phyloP scores from a whole-genome alignment of 2,797 vertebrate species.

The Pseudopleuronectes americanus region DNA sequence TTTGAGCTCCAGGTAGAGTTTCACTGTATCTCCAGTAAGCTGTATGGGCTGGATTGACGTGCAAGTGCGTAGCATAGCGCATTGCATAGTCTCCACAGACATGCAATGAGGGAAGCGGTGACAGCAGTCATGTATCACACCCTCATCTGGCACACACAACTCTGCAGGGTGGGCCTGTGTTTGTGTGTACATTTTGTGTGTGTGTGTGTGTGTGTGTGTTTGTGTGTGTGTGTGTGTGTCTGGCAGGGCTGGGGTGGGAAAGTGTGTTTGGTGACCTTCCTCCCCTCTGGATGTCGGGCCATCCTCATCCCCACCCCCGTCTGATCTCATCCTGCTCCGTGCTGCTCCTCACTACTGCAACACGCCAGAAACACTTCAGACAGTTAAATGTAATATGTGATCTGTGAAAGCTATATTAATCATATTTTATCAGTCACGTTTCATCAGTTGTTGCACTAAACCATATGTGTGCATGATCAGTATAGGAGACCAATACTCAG shows the following conservation, averaged over 20 bases:
- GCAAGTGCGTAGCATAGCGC: conserved; percentile 31
- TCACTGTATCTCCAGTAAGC: conserved; percentile 35
- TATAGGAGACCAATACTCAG: not conserved
- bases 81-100: conserved; percentile 10
- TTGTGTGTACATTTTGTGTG: conserved; percentile 31
- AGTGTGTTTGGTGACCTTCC: conserved; percentile 76
- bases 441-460: conserved; percentile 13
- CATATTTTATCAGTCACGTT: not conserved
- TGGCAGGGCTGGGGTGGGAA: conserved; percentile 67
- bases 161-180: conserved; percentile 57
- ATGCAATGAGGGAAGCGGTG: conserved; percentile 67
- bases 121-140: conserved; percentile 74
- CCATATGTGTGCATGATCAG: not conserved
- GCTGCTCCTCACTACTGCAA: conserved; percentile 39
- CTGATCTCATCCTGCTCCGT: conserved; percentile 62
- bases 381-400: conserved; percentile 5
- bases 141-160: conserved; percentile 71
- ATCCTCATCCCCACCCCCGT: conserved; percentile 64
- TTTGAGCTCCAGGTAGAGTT: conserved; percentile 50
- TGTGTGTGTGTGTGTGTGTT: conserved; percentile 44
- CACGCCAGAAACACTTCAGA: conserved; percentile 33
- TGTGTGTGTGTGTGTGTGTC: conserved; percentile 36
- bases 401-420: conserved; percentile 14
- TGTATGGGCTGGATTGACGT: conserved; percentile 14
- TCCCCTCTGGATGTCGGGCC: conserved; percentile 75